Percentiles rank a stretch among this genome's conserved stretches.
These are phyloP conservation scores for Leptoclinus maculatus DNA, from an alignment of 2,797 vertebrate species.

Conservation along the genomic window DNA sequence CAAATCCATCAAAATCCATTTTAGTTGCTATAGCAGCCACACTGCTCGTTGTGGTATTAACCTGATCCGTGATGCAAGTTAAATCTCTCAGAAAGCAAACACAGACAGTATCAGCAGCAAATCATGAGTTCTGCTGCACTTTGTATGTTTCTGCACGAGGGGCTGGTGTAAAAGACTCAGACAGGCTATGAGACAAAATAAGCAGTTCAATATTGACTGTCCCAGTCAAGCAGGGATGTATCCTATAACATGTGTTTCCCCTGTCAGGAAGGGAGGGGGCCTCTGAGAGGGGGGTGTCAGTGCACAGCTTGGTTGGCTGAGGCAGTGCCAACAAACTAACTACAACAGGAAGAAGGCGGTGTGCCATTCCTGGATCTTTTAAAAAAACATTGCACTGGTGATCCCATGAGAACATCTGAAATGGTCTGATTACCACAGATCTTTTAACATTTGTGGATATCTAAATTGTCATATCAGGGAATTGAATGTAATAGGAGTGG, in stretches of 20 bases:
- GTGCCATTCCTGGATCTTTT: slow-evolving; percentile 23
- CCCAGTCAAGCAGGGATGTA: slow-evolving; percentile 38
- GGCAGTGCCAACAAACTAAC: slow-evolving; percentile 34
- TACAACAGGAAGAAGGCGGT: slow-evolving; percentile 40
- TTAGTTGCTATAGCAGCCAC: slow-evolving; percentile 64
- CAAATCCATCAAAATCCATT: slow-evolving; percentile 64
- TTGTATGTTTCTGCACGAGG: slow-evolving; percentile 17
- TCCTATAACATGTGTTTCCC: slow-evolving; percentile 70
- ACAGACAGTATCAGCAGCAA: slow-evolving; percentile 42
- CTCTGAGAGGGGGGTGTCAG: slow-evolving; percentile 6
- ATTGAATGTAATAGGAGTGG: not conserved
- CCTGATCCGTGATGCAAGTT: slow-evolving; percentile 41
- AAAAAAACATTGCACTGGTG: not conserved
- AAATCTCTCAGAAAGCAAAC: slow-evolving; percentile 51
- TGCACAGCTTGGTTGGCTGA: slow-evolving; percentile 26
- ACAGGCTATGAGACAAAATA: slow-evolving; percentile 17
- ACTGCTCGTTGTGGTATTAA: slow-evolving; percentile 50
- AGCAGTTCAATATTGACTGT: slow-evolving; percentile 34
- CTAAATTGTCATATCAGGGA: not conserved
- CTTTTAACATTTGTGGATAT: not conserved
- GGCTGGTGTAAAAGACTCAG: slow-evolving; percentile 1
- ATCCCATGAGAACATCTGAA: slow-evolving; percentile 3
- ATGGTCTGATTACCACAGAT: slow-evolving; percentile 4
- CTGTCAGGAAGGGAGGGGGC: slow-evolving; percentile 72
- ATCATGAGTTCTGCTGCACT: slow-evolving; percentile 44